Evolutionary conservation across 2,113 vertebrate genomes (phyloP), one percentile per base, ranked within the genome.

Genomic region (Oophaga pumilio): DNA sequence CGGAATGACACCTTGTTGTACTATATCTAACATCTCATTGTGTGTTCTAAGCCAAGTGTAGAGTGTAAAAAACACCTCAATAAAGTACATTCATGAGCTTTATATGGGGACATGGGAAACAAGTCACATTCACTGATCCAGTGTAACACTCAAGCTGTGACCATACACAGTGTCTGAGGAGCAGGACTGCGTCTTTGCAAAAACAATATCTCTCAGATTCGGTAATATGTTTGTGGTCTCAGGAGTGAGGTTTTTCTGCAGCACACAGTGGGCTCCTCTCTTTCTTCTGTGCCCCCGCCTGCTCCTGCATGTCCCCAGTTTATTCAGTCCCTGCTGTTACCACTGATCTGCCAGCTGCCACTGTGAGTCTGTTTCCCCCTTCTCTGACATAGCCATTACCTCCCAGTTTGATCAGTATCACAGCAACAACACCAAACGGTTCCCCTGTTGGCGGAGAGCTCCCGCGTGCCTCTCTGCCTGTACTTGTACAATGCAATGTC

Each of bases 401-500:
- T 88, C 87, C 71, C 87, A 88, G 87, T 82, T 84, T 84, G 87
- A 88, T 88, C 87, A 88, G 87, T 88, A 88, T 88, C 87, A 88
- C 87, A 88, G 87, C 80, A 88, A 88, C 87, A 88, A 76, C 79
- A 84, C 87, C 87, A 84, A 88, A 84, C 49, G 80, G 71, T 68
- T 84, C 73, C 87, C 87, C 87, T 84, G 87, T 84, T 88, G 81
- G 81, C 87, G 84, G 49, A 77, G 60, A 84, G 43, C 87, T 77
- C 81, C 80, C 24, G 60, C 22, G 81, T 88, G 87, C 80, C 87
- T 88, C 87, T 88, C 73, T 84, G 81, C 80, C 87, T 71, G 77
- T 88, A 88, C 84, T 84, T 84, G 73, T 77, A 88, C 81, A 88
- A 88, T 88, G 71, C 80, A 88, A 84, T 88, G 87, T 88, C 87